Evolutionary conservation across 2,888 invertebrate genomes (phyloP), one percentile per base, ranked within the genome.

Genomic region (Theretra japonica): DNA sequence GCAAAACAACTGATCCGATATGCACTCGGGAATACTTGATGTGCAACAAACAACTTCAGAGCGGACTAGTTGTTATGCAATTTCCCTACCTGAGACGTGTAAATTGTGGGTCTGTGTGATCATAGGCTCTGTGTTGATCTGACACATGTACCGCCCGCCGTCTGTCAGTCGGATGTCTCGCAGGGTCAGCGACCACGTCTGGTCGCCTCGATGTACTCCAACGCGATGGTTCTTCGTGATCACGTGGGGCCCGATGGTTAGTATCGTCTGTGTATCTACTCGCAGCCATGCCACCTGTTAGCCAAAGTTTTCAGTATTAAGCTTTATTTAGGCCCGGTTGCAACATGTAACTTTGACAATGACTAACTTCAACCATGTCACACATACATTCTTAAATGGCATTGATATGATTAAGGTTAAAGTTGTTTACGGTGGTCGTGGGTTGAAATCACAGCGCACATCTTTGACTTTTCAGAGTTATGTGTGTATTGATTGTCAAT

Each of bases 161-260:
- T 98, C 98, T 15, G 96, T 93, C 81, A 96, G 96, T 69, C 96
- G 95, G 56, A 97, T 96, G 84, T 97, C 97, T 76, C 96, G 95
- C 82, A 98, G 96, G 83, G 97, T 97, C 76, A 98, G 95, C 80
- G 96, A 96, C 97, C 97, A 98, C 57, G 96, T 96, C 87, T 96
- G 96, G 88, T 97, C 97, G 72, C 96, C 96, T 84, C 95, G 96
- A 73, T 96, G 96, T 80, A 98, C 96, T 41, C 96, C 96, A 82
- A 98, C 97, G 76, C 98, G 95, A 88, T 97, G 97, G 94, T 97
- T 98, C 93, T 98, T 97, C 75, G 98, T 98, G 87, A 98, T 97
- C 85, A 98, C 97, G 91, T 98, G 97, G 83, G 96, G 96, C 80
- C 97, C 97, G 84, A 98, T 97, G 60, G 97, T 97, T 80, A 98